Base-by-base conservation (phyloP, 2,888 invertebrate genomes). In the Macrosiphum euphorbiae region DNA sequence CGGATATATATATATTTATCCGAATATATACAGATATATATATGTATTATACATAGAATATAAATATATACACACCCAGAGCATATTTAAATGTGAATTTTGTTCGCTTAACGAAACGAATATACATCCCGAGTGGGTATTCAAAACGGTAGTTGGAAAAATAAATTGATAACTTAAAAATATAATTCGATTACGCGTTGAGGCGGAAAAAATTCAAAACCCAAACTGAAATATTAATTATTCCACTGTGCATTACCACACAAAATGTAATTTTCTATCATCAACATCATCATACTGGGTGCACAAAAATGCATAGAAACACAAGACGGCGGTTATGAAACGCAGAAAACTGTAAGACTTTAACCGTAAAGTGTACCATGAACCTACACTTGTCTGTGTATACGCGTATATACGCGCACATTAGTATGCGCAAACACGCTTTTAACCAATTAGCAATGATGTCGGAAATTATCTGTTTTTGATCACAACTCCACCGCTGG, bases 391-490 rank as follows among this genome's bases (percentile, higher is more conserved):
- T 86, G 86, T 28, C 13, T 28, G 13, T 47, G 41, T 28, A 35
- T 50, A 44, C 67, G n/a, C n/a, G 50, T 67, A 67, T 52, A 47
- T 47, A 89, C 47, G 50, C 5, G 35, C n/a, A 10, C 41, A 88
- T 92, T 92, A 78, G 92, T 92, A 92, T 92, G 92, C 92, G 88
- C 78, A 52, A 92, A 92, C 92, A 92, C 88, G 92, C 78, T 88
- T 92, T 92, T 55, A 88, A 92, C 92, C 88, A 92, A 92, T 92
- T 92, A 92, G 92, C 92, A 88, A 88, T 52, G 92, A 78, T 78
- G 92, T 92, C 88, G 88, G 92, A 92, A 78, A 78, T 92, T 88
- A 92, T 92, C 92, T 61, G 92, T 92, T 92, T 91, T 92, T 55
- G 88, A 88, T 88, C 92, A 92, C 92, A 52, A n/a, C 55, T 91